phyloP scores from a whole-genome alignment of 1,140 invertebrate species.

The Heterodera schachtii region DNA sequence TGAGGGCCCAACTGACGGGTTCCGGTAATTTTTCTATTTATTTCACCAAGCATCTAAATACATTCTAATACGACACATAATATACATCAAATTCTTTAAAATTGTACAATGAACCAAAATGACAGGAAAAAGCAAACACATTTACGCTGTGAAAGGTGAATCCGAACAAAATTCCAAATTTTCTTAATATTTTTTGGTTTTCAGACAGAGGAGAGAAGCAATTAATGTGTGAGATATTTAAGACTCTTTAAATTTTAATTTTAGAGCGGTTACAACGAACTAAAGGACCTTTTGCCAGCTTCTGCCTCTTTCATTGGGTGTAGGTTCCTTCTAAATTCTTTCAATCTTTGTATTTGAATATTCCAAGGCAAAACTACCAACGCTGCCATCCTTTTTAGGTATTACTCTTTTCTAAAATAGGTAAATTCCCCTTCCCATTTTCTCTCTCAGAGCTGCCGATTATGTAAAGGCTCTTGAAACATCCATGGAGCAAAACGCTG shows the following conservation, averaged over 20 bases:
- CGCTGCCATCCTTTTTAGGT: conserved; percentile 60
- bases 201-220: conserved; percentile 56
- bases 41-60: no score
- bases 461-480: conserved; percentile 59
- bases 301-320: conserved; percentile 58
- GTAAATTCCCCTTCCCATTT: conserved; percentile 2
- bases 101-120: conserved; percentile 45
- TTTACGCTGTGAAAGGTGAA: conserved; percentile 57
- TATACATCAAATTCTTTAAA: not conserved
- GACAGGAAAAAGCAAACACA: conserved; percentile 63
- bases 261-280: conserved; percentile 62
- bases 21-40: no score
- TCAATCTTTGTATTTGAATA: not conserved
- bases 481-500: conserved; percentile 55
- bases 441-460: conserved; percentile 52
- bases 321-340: not conserved
- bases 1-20: no score
- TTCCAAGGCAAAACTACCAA: conserved; percentile 59
- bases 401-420: not conserved
- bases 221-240: conserved; percentile 57
- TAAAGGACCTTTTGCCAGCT: conserved; percentile 62
- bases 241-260: conserved; percentile 23
- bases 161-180: not conserved
- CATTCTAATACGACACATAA: no score
- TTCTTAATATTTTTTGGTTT: not conserved